Evolutionary conservation across 2,797 vertebrate species (phyloP).

Genomic region (Pelobates cultripes): DNA sequence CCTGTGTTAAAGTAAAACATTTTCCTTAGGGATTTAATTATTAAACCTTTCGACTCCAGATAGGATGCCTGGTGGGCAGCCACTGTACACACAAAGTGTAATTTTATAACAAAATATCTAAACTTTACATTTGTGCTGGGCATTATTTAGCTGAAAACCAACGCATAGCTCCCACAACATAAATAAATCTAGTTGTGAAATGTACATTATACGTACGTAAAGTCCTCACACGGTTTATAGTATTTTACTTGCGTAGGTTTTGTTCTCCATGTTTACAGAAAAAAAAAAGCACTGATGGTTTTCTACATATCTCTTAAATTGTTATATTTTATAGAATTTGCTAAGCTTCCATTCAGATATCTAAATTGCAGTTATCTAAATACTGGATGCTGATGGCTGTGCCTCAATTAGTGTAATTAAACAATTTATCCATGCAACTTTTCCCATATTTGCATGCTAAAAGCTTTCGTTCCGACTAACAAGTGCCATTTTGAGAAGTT

Average conservation of each 20-base stretch:
- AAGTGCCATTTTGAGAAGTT: no score
- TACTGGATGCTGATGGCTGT: not conserved
- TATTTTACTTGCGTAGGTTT: slow-evolving; percentile 1
- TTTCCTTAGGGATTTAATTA: slow-evolving; percentile 1
- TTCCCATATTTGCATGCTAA: no score
- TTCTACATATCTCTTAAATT: no score
- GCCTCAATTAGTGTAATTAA: no score
- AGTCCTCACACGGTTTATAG: not conserved
- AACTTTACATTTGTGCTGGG: slow-evolving; percentile 9
- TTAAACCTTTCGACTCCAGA: not conserved
- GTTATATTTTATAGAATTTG: not conserved
- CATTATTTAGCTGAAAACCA: not conserved
- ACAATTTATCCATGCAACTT: no score
- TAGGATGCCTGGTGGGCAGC: not conserved
- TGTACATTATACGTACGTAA: not conserved
- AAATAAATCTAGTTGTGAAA: slow-evolving; percentile 29
- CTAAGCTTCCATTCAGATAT: not conserved
- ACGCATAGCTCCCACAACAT: not conserved
- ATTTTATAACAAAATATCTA: slow-evolving; percentile 9
- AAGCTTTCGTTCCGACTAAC: no score
- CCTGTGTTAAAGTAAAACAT: not conserved
- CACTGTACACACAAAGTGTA: slow-evolving; percentile 7
- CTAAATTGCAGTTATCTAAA: not conserved
- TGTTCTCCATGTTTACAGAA: not conserved
- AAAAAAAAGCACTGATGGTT: no score